Base-by-base conservation (phyloP, 2,113 vertebrate genomes). In the Grus americana region DNA sequence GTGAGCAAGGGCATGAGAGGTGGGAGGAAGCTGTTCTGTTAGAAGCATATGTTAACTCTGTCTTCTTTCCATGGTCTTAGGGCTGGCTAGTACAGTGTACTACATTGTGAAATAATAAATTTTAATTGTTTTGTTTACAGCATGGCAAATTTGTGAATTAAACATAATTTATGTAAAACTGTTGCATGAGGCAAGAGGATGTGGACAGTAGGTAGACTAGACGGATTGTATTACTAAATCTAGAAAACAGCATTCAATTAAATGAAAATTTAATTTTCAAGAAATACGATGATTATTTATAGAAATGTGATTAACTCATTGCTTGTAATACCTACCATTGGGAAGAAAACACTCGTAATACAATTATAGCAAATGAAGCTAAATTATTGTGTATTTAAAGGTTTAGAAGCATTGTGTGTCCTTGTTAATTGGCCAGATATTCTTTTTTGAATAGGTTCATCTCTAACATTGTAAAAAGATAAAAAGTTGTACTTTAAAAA, bases 271-370 rank as follows among this genome's bases (percentile, higher is more conserved):
- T 61, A 49, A 68, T 86, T 86, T 88, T 89, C 30, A 85, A 74
- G 62, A 93, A 79, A 80, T 62, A 88, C 0, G 0, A 32, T 91
- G 57, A 78, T 79, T 58, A 17, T 44, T 93, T 90, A 57, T 38
- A 86, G 55, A 93, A 93, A 86, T 81, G 71, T 79, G 70, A 92
- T 91, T 94, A 92, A 95, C 63, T 89, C 29, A n/a, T 94, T 88
- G 57, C 38, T 95, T 76, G 30, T 89, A 94, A 90, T 76, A 57
- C 47, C 15, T 76, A 52, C 10, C 7, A n/a, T 7, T 82, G 78
- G 19, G 27, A 12, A 23, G 12, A 74, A 79, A 40, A 12, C 7
- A 83, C 63, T 93, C 79, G 32, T 94, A 96, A 95, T 84, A 72
- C 12, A 58, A 67, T 92, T 95, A 86, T 5, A 79, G 62, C 15